Evolutionary conservation across 2,113 vertebrate species (phyloP).

Genomic region (Sterna hirundo): DNA sequence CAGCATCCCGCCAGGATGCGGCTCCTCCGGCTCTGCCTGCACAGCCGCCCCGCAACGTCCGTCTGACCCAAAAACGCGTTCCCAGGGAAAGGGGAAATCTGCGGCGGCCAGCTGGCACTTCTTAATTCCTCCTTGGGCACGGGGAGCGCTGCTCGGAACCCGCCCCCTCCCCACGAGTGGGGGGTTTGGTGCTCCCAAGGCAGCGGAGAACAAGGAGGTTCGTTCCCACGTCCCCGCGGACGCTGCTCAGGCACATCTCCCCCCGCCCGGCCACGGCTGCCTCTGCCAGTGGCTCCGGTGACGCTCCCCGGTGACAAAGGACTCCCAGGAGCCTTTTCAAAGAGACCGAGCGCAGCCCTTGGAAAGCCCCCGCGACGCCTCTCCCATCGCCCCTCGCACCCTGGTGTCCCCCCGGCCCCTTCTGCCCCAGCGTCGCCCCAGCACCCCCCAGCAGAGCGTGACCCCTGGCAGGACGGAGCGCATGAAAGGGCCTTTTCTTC

Average conservation of each 20-base stretch:
- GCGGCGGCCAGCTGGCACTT: not conserved
- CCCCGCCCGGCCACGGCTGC: not conserved
- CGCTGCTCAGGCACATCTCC: not conserved
- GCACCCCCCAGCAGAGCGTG: not conserved
- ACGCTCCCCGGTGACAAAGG: not conserved
- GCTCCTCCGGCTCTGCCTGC: not conserved
- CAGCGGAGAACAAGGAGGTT: not conserved
- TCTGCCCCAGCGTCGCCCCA: not conserved
- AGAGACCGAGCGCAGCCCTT: not conserved
- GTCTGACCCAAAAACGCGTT: not conserved
- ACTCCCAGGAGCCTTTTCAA: not conserved
- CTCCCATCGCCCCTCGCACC: not conserved
- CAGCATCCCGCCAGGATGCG: accelerated
- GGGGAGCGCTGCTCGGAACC: not conserved
- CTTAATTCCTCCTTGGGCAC: not conserved
- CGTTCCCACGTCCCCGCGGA: not conserved
- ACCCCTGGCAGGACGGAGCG: not conserved
- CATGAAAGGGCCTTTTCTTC: not conserved
- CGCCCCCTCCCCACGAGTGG: not conserved
- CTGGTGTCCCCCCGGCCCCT: not conserved
- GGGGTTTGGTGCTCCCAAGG: not conserved
- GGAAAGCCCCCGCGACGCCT: not conserved
- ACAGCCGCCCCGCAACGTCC: not conserved
- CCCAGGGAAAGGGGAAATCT: not conserved
- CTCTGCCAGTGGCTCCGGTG: not conserved